These are phyloP conservation scores for Norana najaformis DNA, from an alignment of 2,888 invertebrate species.

Conservation along the genomic window DNA sequence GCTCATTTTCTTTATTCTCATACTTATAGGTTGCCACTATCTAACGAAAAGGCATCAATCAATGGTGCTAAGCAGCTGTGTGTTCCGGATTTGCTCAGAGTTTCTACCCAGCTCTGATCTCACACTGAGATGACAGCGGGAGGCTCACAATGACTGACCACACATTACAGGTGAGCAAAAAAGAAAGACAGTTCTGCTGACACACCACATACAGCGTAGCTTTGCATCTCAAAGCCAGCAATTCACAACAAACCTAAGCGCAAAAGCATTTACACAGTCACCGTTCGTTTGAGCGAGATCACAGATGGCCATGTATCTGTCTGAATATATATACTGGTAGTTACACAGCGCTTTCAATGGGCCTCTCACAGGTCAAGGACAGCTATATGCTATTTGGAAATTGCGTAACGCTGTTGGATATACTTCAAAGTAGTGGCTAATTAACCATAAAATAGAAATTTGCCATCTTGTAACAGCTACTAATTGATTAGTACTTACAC, in stretches of 20 bases:
- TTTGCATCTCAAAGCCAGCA: background rate
- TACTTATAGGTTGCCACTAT: background rate
- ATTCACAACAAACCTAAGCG: background rate
- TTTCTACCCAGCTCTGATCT: background rate
- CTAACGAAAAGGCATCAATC: background rate
- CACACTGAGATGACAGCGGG: too few relatives aligned
- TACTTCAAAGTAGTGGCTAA: background rate
- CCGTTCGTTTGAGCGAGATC: background rate
- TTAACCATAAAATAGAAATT: background rate
- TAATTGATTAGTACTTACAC: background rate
- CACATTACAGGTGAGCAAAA: background rate
- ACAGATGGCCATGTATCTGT: background rate
- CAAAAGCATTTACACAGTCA: background rate
- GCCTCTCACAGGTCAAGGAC: background rate
- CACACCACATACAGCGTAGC: background rate
- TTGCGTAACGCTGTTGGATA: background rate
- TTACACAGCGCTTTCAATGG: background rate
- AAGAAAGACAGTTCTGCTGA: background rate
- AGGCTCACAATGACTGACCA: too few relatives aligned
- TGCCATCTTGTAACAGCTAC: background rate
- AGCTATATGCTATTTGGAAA: background rate
- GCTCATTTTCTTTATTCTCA: background rate
- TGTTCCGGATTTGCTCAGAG: background rate
- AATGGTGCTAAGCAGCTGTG: too few relatives aligned
- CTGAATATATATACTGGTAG: too few relatives aligned